These are phyloP conservation scores for Pycnonotus jocosus DNA, from an alignment of 2,113 vertebrate genomes.

Conservation along the genomic window DNA sequence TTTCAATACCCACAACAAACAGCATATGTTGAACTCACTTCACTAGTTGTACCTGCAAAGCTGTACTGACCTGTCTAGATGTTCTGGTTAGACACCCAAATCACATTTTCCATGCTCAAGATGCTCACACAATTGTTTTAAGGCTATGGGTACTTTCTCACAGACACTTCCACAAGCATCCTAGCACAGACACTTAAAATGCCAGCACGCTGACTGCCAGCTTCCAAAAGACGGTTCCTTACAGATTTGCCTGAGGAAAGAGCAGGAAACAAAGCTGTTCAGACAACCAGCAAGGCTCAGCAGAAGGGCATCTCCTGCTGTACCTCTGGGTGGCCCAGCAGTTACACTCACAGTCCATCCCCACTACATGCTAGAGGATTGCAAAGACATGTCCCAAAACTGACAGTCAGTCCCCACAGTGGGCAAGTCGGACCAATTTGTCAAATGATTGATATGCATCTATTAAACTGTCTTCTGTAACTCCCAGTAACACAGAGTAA, in stretches of 20 bases:
- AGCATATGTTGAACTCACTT: background rate
- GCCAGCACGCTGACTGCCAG: background rate
- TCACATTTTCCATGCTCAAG: background rate
- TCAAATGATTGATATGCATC: background rate
- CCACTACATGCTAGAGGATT: background rate
- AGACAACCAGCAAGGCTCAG: background rate
- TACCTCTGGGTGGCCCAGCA: background rate
- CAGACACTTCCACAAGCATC: background rate
- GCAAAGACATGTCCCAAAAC: background rate
- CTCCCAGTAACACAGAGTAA: background rate
- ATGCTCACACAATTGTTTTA: background rate
- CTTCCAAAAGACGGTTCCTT: background rate
- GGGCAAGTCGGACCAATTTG: background rate
- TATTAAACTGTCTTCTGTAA: slow-evolving; percentile 8
- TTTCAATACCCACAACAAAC: background rate
- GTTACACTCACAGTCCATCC: background rate
- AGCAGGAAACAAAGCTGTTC: background rate
- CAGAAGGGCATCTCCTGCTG: background rate
- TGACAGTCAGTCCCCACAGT: background rate
- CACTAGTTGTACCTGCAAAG: background rate
- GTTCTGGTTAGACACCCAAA: background rate
- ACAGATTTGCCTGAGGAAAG: background rate
- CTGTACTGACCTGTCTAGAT: background rate
- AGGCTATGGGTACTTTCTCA: background rate
- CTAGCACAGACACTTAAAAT: background rate